Base-by-base conservation (phyloP, 2,797 vertebrate genomes). In the Tarsius wallacei region DNA sequence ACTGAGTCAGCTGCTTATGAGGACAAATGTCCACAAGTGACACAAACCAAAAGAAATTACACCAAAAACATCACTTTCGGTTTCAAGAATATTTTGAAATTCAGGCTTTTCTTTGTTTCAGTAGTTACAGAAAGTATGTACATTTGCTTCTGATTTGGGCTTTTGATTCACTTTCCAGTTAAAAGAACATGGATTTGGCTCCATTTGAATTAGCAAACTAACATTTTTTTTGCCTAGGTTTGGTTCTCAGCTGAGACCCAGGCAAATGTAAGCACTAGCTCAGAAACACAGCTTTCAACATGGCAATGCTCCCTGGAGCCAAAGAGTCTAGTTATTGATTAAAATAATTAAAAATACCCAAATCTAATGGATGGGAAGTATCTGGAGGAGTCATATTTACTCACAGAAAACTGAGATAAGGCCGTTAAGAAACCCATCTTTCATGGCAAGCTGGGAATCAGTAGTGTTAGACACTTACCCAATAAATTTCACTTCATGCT, bases 111-210 rank as follows among this genome's bases (percentile, higher is more conserved):
- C 81, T 85, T 93, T 68, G 84, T 87, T 91, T 91, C 31, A 33
- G 8, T 68, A 13, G 1, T 88, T 89, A 73, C 1, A 2, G 88
- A 64, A 78, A 82, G 42, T 47, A 16, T 17, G 51, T 15, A 36
- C 14, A 73, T 61, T 77, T 86, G 49, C 64, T 90, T 73, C 74
- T 87, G 85, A 49, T 74, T 81, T 87, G 63, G 1, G 33, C 59
- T 87, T 96, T 78, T 70, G 87, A 78, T 73, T 86, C 90, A 74
- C 13, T 19, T 76, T 83, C 24, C 63, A 36, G 42, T 83, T 70
- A 86, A 93, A 87, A 95, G 36, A 73, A 57, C 59, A 42, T 33
- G 71, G 47, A 77, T 97, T 49, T 96, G 36, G 42, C 84, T 90
- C 81, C 33, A 83, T 57, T 91, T 68, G 76, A 73, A 77, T 63